Evolutionary conservation across 1,140 invertebrate genomes (phyloP), one percentile per base, ranked within the genome.

Genomic region (Ephestia elutella): DNA sequence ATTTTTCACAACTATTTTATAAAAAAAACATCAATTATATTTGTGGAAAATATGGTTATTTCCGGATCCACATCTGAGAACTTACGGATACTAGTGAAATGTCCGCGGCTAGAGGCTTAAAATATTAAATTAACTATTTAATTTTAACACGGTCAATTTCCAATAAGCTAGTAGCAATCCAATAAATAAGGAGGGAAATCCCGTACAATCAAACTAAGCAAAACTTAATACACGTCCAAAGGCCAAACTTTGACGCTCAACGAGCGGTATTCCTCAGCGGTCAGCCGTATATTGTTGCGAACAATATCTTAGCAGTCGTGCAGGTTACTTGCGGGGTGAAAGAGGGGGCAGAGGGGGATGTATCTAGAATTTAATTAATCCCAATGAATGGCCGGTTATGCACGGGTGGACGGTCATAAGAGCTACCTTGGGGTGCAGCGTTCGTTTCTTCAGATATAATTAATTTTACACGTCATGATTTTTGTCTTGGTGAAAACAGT

Each of bases 361-460:
- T 38, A 44, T 18, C 4, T 5, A 68, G 74, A 81, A 82, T 82
- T 80, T 81, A 82, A 82, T 82, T 82, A 82, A 82, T 82, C 73
- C 67, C 19, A 59, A 62, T 61, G 75, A 80, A 78, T 78, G 76
- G 75, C 76, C 76, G 65, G 62, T 71, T 44, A 66, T 77, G 63
- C 68, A 76, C 76, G 75, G 75, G 50, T 74, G 60, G 78, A 65
- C 63, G 78, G 69, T 67, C 78, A 74, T 63, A 53, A 20, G 18
- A 19, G 9, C 15, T 44, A 44, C 38, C 38, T 44, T 44, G 38
- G n/a, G 10, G 38, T 5, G 38, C 38, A 17, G 1, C 2, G 2
- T 1, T 7, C 13, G 38, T 44, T 44, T 15, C 38, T 44, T 15
- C 38, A 44, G 38, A 44, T 15, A 17, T 44, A 15, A 44, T 44